Evolutionary conservation across 92 coral and sea anemone genomes (phyloP).

Genomic region (Anthopleura xanthogrammica): DNA sequence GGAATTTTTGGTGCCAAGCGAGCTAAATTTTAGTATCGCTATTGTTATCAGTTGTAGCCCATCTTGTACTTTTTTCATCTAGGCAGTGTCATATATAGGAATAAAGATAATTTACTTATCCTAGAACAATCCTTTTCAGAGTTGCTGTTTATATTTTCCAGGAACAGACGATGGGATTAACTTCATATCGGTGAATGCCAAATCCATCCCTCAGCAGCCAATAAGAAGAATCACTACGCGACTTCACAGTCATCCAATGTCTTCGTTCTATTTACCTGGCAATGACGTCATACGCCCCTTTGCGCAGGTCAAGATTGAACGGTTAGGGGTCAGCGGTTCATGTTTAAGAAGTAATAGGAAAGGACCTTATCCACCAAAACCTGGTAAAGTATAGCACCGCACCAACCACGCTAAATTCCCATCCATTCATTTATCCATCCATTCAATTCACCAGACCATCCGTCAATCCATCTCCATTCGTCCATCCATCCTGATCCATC

Average conservation of each 20-base stretch:
- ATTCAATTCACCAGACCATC: too few species aligned
- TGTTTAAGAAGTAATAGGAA: conserved; percentile 33
- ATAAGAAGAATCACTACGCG: conserved; percentile 69
- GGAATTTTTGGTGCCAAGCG: too few species aligned
- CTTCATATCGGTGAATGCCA: conserved; percentile 67
- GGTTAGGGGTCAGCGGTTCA: conserved; percentile 59
- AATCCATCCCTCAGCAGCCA: conserved; percentile 76
- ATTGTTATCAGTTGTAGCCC: too few species aligned
- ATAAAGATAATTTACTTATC: not conserved
- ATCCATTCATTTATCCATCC: too few species aligned
- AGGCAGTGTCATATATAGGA: too few species aligned
- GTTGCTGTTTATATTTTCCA: not conserved
- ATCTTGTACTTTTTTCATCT: too few species aligned
- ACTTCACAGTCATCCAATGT: conserved; percentile 67
- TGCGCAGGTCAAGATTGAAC: conserved; percentile 72
- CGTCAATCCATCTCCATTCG: too few species aligned
- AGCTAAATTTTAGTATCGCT: too few species aligned
- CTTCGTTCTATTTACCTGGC: conserved; percentile 56
- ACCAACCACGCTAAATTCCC: too few species aligned
- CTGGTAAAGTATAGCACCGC: conserved; percentile 15
- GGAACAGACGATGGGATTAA: conserved; percentile 96
- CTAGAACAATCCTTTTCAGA: too few species aligned
- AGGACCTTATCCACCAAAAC: conserved; percentile 32
- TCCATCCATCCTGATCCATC: not conserved
- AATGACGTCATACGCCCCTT: conserved; percentile 64